phyloP scores from a whole-genome alignment of 2,888 invertebrate species.

The Geophilus truncorum region DNA sequence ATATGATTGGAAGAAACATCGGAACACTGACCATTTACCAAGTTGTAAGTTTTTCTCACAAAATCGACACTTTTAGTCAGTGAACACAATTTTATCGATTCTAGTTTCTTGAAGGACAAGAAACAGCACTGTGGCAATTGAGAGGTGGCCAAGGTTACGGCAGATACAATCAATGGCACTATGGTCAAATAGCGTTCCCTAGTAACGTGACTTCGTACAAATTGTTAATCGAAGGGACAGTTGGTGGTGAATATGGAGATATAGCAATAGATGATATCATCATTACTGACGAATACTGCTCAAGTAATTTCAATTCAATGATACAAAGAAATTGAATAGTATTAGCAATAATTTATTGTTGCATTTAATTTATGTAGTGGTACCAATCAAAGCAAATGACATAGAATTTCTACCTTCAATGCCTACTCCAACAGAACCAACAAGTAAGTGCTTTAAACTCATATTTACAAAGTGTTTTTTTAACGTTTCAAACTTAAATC shows the following conservation, averaged over 20 bases:
- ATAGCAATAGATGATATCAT: not conserved
- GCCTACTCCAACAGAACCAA: no score
- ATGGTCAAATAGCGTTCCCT: not conserved
- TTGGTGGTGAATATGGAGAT: not conserved
- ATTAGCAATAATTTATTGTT: no score
- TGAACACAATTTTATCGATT: not conserved
- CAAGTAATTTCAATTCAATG: not conserved
- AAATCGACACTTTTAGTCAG: no score
- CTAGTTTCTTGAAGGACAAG: not conserved
- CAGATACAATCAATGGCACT: not conserved
- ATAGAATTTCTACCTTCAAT: no score
- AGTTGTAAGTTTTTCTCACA: not conserved
- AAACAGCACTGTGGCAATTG: not conserved
- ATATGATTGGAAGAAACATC: not conserved
- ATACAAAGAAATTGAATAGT: no score
- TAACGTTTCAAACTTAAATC: no score
- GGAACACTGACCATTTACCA: not conserved
- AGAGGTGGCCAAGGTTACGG: not conserved
- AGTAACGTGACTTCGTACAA: not conserved
- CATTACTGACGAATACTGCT: not conserved
- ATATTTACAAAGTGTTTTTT: no score
- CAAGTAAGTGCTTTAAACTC: no score
- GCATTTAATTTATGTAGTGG: no score
- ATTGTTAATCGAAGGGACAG: not conserved
- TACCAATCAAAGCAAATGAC: no score